phyloP scores from a whole-genome alignment of 2,888 invertebrate genomes.

The Drosophila meridionalis region DNA sequence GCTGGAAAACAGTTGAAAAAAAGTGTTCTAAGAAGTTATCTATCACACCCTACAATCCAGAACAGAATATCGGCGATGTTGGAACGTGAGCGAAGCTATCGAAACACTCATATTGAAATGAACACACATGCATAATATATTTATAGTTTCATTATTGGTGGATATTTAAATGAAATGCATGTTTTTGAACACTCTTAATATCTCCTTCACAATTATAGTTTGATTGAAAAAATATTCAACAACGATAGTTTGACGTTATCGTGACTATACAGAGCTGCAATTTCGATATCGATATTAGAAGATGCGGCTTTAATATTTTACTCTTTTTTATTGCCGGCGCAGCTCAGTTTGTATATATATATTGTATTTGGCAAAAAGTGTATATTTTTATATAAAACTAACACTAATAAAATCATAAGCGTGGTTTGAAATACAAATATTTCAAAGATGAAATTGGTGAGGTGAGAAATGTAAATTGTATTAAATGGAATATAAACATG shows the following conservation, averaged over 20 bases:
- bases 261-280: conserved; percentile 11
- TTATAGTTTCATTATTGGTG: not conserved
- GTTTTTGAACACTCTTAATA: not conserved
- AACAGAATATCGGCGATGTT: not conserved
- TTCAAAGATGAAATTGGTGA: conserved; percentile 69
- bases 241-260: conserved; percentile 24
- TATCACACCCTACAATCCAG: conserved; percentile 1
- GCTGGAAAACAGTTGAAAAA: conserved; percentile 21
- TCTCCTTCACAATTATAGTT: not conserved
- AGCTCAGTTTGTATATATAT: conserved; percentile 29
- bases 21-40: conserved; percentile 20
- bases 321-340: conserved; percentile 37
- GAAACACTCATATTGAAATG: not conserved
- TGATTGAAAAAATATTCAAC: not conserved
- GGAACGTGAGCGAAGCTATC: conserved; percentile 13
- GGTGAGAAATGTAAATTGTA: conserved; percentile 40
- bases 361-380: conserved; percentile 10
- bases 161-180: not conserved
- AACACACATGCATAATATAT: not conserved
- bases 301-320: conserved; percentile 35
- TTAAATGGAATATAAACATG: conserved; percentile 12
- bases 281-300: conserved; percentile 24
- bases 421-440: conserved; percentile 17
- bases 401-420: not conserved
- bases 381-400: not conserved